These are phyloP conservation scores for Rhagonycha fulva DNA, from an alignment of 2,888 invertebrate genomes.

Conservation along the genomic window DNA sequence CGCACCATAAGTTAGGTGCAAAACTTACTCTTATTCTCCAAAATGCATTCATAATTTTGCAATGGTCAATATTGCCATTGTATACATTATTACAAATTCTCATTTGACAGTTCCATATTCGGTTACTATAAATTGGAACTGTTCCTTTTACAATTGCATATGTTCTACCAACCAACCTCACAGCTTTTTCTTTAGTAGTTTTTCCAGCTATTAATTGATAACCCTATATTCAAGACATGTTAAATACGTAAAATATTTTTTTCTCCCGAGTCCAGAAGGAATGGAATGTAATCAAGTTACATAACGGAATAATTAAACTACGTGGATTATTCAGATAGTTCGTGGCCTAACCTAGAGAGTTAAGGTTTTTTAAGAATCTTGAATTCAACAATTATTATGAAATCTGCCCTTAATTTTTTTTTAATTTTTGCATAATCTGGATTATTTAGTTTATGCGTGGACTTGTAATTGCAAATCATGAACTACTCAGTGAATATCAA, in stretches of 20 bases:
- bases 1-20: neutral
- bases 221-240: neutral
- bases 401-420: no score
- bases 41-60: slow-evolving; percentile 5
- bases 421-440: no score
- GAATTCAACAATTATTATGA: no score
- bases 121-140: neutral
- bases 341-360: no score
- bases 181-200: neutral
- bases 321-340: no score
- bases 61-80: neutral
- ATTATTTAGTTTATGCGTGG: no score
- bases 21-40: slow-evolving; percentile 12
- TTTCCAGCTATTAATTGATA: neutral
- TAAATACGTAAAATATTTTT: neutral
- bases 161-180: neutral
- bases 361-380: no score
- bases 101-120: slow-evolving; percentile 12
- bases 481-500: no score
- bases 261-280: no score
- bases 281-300: no score
- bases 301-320: no score
- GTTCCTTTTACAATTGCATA: slow-evolving; percentile 3
- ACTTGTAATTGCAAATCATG: no score
- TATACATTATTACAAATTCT: slow-evolving; percentile 4